phyloP scores from a whole-genome alignment of 2,113 vertebrate genomes.

The Sturnus vulgaris region DNA sequence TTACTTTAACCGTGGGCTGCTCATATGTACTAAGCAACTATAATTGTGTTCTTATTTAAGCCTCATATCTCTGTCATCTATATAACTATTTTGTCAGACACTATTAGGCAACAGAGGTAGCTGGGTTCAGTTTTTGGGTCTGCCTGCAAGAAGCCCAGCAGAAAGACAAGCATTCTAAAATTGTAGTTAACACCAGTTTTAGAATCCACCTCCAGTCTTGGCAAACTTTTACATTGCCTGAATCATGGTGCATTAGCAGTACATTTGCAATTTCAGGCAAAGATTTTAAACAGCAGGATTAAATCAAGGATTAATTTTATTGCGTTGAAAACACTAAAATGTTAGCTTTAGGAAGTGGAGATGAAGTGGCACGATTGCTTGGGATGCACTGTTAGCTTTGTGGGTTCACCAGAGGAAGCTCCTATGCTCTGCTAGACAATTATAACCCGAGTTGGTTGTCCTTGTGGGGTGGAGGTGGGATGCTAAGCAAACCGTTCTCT shows the following conservation, averaged over 20 bases:
- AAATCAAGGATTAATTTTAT: neutral
- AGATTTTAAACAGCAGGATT: neutral
- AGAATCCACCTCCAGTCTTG: conserved; percentile 3
- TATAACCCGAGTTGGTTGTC: neutral
- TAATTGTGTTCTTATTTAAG: neutral
- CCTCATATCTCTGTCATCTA: neutral
- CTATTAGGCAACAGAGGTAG: neutral
- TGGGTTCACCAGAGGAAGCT: neutral
- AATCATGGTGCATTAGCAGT: neutral
- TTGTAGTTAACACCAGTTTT: neutral
- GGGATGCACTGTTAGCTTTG: neutral
- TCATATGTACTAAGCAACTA: neutral
- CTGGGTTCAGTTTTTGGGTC: neutral
- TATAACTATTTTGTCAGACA: neutral
- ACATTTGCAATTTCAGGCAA: neutral
- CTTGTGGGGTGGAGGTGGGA: neutral
- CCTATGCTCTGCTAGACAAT: neutral
- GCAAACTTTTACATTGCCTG: neutral
- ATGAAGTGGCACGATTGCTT: neutral
- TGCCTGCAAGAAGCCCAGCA: neutral
- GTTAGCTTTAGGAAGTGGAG: neutral
- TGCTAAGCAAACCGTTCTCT: neutral
- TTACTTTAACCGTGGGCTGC: neutral
- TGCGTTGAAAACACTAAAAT: neutral
- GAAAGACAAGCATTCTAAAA: neutral